Conservation (phyloP, 2,113 vertebrate species). For the Cervus canadensis region DNA sequence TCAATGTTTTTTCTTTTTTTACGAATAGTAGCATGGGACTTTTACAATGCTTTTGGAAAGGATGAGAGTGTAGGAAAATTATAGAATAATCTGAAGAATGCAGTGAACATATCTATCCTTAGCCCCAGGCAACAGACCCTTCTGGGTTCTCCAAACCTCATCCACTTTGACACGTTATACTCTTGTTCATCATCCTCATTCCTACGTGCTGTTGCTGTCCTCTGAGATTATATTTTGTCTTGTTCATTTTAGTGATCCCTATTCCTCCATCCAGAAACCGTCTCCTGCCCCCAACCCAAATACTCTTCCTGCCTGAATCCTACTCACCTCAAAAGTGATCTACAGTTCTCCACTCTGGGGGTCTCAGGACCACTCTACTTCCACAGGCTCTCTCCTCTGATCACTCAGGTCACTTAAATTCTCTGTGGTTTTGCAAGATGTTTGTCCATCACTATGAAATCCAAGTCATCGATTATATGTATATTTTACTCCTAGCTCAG, state of each 20-base stretch:
- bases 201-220: rapidly evolving
- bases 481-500: neutral
- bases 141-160: neutral
- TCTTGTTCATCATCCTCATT: neutral
- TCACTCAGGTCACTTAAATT: neutral
- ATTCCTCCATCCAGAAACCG: rapidly evolving
- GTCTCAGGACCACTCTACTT: rapidly evolving
- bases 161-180: rapidly evolving
- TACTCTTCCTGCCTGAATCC: neutral
- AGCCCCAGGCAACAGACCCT: neutral
- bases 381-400: neutral
- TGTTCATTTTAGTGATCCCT: too few relatives aligned
- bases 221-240: neutral
- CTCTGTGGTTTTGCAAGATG: neutral
- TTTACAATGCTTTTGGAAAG: neutral
- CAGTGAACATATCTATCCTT: rapidly evolving
- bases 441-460: neutral
- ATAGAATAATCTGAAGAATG: neutral
- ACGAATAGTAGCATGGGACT: neutral
- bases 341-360: neutral
- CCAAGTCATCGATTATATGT: too few relatives aligned
- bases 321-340: neutral
- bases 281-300: neutral
- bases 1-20: neutral
- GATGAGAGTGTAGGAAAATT: rapidly evolving